Evolutionary conservation across 2,888 invertebrate genomes (phyloP).

Genomic region (Scaptomyza polygonia): DNA sequence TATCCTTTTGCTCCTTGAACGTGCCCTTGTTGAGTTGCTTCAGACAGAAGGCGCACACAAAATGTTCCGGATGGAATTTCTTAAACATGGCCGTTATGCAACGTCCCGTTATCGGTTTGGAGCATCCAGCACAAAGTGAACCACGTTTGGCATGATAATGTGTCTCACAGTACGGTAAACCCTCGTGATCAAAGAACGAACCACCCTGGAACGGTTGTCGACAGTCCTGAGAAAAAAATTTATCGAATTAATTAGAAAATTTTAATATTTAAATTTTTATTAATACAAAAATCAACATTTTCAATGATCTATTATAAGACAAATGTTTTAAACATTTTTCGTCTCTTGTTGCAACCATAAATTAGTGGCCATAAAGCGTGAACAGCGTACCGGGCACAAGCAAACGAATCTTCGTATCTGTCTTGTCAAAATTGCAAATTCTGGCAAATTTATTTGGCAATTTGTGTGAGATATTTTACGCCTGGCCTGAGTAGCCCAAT

Average conservation of each 20-base stretch:
- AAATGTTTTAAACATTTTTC: slow-evolving; percentile 29
- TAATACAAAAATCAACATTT: slow-evolving; percentile 10
- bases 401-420: slow-evolving; percentile 2
- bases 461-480: slow-evolving; percentile 53
- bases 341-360: slow-evolving; percentile 72
- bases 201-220: slow-evolving; percentile 98
- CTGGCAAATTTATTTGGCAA: slow-evolving; percentile 18
- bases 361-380: slow-evolving; percentile 70
- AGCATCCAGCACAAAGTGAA: slow-evolving; percentile 98
- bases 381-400: slow-evolving; percentile 18
- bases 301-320: slow-evolving; percentile 56
- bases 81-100: slow-evolving; percentile 99
- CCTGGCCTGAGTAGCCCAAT: slow-evolving; percentile 47
- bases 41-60: slow-evolving; percentile 99
- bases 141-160: slow-evolving; percentile 99
- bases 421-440: slow-evolving; percentile 13
- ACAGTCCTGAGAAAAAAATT: slow-evolving; percentile 92
- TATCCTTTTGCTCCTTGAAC: slow-evolving; percentile 99
- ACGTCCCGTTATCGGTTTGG: slow-evolving; percentile 97
- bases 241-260: not conserved
- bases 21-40: slow-evolving; percentile 99
- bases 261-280: slow-evolving; percentile 4
- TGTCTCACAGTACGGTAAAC: slow-evolving; percentile 98
- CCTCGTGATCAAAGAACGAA: slow-evolving; percentile 99
- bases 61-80: slow-evolving; percentile 99